Percentiles rank a stretch among this genome's conserved stretches.
Conservation (phyloP, 2,888 invertebrate species). For the Drosophila borborema region DNA sequence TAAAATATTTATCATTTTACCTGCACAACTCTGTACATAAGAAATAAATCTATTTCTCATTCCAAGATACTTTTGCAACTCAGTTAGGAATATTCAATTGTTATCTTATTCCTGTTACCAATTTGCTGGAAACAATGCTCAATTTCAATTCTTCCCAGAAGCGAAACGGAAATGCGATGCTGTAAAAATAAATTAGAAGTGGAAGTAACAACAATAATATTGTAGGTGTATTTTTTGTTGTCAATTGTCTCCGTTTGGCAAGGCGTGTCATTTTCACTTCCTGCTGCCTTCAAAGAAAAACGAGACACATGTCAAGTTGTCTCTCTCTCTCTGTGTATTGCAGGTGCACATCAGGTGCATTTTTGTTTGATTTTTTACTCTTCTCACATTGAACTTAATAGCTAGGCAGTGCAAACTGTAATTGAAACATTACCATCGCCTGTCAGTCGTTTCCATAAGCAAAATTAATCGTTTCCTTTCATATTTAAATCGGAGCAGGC, state of each 20-base stretch:
- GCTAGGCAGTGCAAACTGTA: slow-evolving; percentile 28
- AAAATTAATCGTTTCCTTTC: slow-evolving; percentile 73
- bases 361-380: background rate
- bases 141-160: slow-evolving; percentile 39
- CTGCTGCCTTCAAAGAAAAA: slow-evolving; percentile 30
- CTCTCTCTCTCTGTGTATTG: slow-evolving; percentile 3
- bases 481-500: slow-evolving; percentile 55
- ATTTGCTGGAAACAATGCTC: slow-evolving; percentile 49
- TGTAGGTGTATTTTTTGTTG: slow-evolving; percentile 35
- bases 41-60: background rate
- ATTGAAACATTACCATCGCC: slow-evolving; percentile 68
- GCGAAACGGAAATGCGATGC: slow-evolving; percentile 60
- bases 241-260: slow-evolving; percentile 42
- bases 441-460: slow-evolving; percentile 63
- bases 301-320: slow-evolving; percentile 26
- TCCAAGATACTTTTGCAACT: background rate
- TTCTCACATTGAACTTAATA: slow-evolving; percentile 33
- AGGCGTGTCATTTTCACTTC: slow-evolving; percentile 69
- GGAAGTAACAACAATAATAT: slow-evolving; percentile 38
- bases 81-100: background rate
- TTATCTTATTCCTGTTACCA: slow-evolving; percentile 41
- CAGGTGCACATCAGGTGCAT: slow-evolving; percentile 28
- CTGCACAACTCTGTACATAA: background rate
- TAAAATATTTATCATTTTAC: background rate
- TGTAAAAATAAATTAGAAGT: slow-evolving; percentile 61